Evolutionary conservation across 2,797 vertebrate genomes (phyloP), one percentile per base, ranked within the genome.

Genomic region (Sebastes hubbsi): DNA sequence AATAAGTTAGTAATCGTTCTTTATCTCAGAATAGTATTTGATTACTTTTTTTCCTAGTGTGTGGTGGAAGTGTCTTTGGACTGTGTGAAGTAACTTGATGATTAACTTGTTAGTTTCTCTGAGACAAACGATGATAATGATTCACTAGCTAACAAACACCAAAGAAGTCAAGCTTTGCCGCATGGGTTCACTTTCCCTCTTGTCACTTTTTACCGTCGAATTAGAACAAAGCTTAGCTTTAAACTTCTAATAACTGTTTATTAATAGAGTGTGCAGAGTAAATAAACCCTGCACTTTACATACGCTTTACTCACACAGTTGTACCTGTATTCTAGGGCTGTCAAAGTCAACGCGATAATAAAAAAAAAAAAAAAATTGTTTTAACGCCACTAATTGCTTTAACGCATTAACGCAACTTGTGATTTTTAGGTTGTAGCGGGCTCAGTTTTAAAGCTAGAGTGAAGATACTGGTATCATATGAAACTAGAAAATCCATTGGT

Each of bases 21-120:
- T 65, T 34, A 63, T 76, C 34, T 62, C 16, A 25, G 36, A 66
- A 42, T 11, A 64, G 68, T 49, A 29, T 80, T 77, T 75, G 64
- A 83, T 82, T 59, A 46, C 38, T 73, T 70, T 74, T 64, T 59
- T 69, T 66, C 38, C 2, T 54, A 54, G 6, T 7, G 27, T 5
- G 27, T 60, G 56, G 85, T 71, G 30, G 64, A 83, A n/a, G 55
- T 77, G 25, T 87, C 72, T 87, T 73, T 86, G 74, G 72, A 72
- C 65, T 79, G 30, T 63, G 20, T 36, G 54, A 78, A 79, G 85
- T 75, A 70, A 89, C 85, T 73, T 83, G 82, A 92, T 91, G 80
- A 88, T 89, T 92, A 92, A 89, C 91, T 61, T 64, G 78, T 85
- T 85, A 56, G 74, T 80, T 82, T 66, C 46, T 63, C 66, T 2